These are phyloP conservation scores for Nephrotoma flavescens DNA, from an alignment of 2,888 invertebrate species.

Conservation along the genomic window DNA sequence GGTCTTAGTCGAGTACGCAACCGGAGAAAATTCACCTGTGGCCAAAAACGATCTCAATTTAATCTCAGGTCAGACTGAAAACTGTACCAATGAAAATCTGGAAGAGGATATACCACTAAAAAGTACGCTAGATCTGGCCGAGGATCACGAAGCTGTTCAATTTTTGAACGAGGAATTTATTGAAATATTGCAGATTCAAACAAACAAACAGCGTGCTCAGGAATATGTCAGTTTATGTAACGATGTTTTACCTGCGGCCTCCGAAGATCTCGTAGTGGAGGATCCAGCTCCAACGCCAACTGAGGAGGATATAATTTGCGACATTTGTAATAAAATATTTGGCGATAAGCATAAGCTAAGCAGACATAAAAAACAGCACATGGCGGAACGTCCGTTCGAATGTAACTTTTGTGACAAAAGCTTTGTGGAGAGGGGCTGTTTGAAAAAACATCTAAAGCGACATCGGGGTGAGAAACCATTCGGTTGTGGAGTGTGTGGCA, in stretches of 20 bases:
- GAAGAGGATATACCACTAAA: not conserved
- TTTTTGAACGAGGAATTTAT: not conserved
- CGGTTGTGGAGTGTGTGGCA: conserved; percentile 2
- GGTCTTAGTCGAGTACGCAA: not conserved
- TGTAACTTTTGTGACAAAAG: conserved; percentile 15
- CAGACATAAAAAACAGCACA: not conserved
- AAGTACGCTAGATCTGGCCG: not conserved
- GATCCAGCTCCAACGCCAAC: not conserved
- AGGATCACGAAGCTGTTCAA: not conserved
- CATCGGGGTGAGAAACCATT: conserved; percentile 8
- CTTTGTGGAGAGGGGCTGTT: conserved; percentile 4
- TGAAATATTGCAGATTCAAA: not conserved
- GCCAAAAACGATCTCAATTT: not conserved
- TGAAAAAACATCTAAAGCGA: conserved; percentile 8
- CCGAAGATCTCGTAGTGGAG: not conserved
- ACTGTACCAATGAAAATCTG: not conserved
- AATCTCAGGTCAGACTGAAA: not conserved
- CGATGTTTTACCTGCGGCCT: not conserved
- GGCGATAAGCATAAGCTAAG: not conserved
- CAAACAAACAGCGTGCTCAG: conserved; percentile 12
- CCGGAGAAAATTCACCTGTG: not conserved
- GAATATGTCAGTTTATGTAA: conserved; percentile 23
- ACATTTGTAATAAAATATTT: not conserved
- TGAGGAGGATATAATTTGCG: not conserved
- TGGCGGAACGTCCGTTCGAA: not conserved